Evolutionary conservation across 2,113 vertebrate genomes (phyloP).

Genomic region (Butorides virescens): DNA sequence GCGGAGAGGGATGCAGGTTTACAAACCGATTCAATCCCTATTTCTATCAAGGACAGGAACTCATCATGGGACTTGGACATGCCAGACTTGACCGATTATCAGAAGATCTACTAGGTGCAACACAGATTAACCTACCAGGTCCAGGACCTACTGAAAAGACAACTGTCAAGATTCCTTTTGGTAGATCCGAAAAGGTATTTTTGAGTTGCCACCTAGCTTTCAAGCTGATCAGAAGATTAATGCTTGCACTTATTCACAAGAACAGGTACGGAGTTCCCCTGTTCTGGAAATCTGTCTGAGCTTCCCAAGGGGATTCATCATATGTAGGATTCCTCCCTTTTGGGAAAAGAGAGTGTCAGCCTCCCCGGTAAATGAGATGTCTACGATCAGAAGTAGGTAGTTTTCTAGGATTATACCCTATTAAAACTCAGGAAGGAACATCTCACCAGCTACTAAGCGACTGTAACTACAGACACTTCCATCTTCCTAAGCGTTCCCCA

Average conservation of each 20-base stretch:
- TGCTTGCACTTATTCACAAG: background rate
- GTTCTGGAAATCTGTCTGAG: background rate
- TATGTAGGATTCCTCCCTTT: background rate
- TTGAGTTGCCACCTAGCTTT: background rate
- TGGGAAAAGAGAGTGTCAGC: background rate
- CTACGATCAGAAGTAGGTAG: background rate
- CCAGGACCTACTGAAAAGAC: background rate
- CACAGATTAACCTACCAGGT: background rate
- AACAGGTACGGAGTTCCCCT: background rate
- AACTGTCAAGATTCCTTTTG: background rate
- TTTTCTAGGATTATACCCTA: background rate
- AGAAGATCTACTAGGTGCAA: background rate
- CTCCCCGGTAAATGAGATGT: background rate
- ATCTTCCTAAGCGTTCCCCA: background rate
- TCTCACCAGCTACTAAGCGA: background rate
- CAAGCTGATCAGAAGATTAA: background rate
- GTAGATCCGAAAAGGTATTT: background rate
- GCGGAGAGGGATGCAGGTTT: background rate
- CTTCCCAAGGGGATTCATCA: background rate
- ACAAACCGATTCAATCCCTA: background rate
- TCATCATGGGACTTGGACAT: background rate
- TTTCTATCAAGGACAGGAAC: background rate
- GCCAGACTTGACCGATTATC: background rate
- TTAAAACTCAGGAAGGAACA: background rate
- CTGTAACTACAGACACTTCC: background rate